Conservation (phyloP, 2,888 invertebrate genomes). For the Oegoconia quadripuncta region DNA sequence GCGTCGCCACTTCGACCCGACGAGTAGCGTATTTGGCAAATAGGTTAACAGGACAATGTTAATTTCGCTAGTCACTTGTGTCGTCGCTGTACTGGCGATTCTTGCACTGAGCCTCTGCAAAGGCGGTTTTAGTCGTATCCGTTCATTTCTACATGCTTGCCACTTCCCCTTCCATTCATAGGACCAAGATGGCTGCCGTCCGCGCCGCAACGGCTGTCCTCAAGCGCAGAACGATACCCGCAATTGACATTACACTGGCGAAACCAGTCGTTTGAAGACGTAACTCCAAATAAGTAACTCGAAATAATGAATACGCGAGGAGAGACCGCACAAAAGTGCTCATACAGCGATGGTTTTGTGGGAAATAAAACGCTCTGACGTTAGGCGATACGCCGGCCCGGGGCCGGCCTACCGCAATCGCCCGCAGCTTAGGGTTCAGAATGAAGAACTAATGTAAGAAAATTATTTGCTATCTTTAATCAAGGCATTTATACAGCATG, state of each 20-base stretch:
- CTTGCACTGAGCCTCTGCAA: neutral
- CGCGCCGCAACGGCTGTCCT: slow-evolving; percentile 40
- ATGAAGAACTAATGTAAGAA: too few species aligned
- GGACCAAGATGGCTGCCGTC: slow-evolving; percentile 16
- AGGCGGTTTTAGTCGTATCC: slow-evolving; percentile 4
- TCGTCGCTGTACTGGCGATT: too few species aligned
- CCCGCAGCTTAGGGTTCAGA: too few species aligned
- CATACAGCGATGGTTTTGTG: too few species aligned
- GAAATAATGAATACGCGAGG: neutral
- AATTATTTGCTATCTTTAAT: too few species aligned
- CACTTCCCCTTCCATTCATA: slow-evolving; percentile 1
- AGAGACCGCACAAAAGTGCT: too few species aligned
- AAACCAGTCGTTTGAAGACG: slow-evolving; percentile 29
- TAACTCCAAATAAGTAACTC: neutral
- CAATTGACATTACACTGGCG: slow-evolving; percentile 57
- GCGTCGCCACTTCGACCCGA: slow-evolving; percentile 1
- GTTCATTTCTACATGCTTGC: slow-evolving; percentile 13
- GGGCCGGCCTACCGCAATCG: too few species aligned
- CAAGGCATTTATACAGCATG: too few species aligned
- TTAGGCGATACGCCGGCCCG: too few species aligned
- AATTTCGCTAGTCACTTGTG: too few species aligned
- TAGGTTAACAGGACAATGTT: too few species aligned
- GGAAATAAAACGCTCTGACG: too few species aligned
- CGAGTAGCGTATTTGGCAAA: neutral
- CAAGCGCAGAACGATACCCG: slow-evolving; percentile 38